Percentiles rank a stretch among this genome's conserved stretches.
Evolutionary conservation across 2,113 vertebrate species (phyloP).

Genomic region (Peromyscus polionotus): DNA sequence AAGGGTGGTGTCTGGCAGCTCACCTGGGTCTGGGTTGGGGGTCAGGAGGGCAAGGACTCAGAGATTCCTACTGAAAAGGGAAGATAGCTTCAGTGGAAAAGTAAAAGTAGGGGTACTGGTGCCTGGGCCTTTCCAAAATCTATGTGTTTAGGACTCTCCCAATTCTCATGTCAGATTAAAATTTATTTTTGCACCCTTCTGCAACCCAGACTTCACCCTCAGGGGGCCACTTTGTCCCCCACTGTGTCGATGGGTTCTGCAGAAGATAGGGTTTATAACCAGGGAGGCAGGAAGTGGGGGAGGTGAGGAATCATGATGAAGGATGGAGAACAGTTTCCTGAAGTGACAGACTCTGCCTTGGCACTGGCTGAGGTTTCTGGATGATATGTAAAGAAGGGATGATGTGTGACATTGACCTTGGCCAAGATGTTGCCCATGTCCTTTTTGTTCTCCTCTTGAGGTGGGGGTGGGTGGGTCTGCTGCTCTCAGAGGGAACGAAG

Average conservation of each 20-base stretch:
- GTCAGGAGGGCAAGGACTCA: fast-evolving
- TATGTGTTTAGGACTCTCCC: not conserved
- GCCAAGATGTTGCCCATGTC: not conserved
- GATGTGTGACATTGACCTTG: not conserved
- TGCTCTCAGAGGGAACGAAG: fast-evolving
- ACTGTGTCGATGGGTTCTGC: not conserved
- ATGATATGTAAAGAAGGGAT: not conserved
- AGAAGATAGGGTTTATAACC: not conserved
- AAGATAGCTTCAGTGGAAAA: not conserved
- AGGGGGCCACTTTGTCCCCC: not conserved
- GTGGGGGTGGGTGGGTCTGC: fast-evolving
- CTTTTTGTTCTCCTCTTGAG: not conserved
- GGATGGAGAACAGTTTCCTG: too few species aligned
- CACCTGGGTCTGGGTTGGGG: not conserved
- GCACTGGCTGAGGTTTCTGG: not conserved
- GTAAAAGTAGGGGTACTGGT: not conserved
- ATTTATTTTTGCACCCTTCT: not conserved
- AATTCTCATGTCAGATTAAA: not conserved
- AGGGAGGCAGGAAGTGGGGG: not conserved
- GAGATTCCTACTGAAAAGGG: not conserved
- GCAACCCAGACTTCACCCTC: not conserved
- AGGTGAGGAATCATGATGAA: not conserved
- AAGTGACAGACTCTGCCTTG: too few species aligned
- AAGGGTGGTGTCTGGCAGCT: not conserved
- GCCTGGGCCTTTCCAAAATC: not conserved